Conservation (phyloP, 2,797 vertebrate genomes). For the Miichthys miiuy region DNA sequence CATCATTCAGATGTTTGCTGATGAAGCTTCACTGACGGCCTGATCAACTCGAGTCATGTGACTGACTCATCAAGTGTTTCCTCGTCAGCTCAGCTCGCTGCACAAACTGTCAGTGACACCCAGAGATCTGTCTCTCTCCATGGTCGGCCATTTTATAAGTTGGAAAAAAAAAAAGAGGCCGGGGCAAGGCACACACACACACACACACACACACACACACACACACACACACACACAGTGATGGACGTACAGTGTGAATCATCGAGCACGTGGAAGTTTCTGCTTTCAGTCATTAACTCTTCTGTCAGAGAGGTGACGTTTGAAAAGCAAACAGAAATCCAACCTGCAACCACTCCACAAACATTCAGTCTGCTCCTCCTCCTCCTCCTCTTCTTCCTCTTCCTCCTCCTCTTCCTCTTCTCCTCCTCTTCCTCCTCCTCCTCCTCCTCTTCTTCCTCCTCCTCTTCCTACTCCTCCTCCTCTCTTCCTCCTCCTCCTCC, state of each 20-base stretch:
- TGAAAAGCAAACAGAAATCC: constrained; percentile 35
- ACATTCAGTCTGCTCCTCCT: not conserved
- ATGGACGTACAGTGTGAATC: constrained; percentile 6
- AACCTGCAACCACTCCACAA: constrained; percentile 18
- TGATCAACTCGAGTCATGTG: too few relatives aligned
- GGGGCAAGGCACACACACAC: constrained; percentile 12
- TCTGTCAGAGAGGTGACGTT: constrained; percentile 20
- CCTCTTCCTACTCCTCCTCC: too few relatives aligned
- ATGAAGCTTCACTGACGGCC: not conserved
- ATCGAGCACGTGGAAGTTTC: constrained; percentile 7
- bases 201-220: too few relatives aligned
- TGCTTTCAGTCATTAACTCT: constrained; percentile 8
- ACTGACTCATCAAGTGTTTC: constrained; percentile 8
- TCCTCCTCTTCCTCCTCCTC: too few relatives aligned
- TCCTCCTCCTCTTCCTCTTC: too few relatives aligned
- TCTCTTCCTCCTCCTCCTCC: too few relatives aligned
- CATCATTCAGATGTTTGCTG: not conserved
- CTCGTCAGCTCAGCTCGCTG: constrained; percentile 4
- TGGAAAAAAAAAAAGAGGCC: constrained; percentile 43
- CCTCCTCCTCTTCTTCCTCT: too few relatives aligned
- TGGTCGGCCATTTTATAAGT: constrained; percentile 68
- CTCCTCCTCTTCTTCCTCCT: too few relatives aligned
- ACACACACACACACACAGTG: constrained; percentile 11
- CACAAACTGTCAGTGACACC: not conserved
- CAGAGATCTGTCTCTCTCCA: constrained; percentile 31